A percentile compares a stretch with the other conserved stretches of the same genome.
These are phyloP conservation scores for Andrena flavipes DNA, from an alignment of 2,888 invertebrate species.

Conservation along the genomic window DNA sequence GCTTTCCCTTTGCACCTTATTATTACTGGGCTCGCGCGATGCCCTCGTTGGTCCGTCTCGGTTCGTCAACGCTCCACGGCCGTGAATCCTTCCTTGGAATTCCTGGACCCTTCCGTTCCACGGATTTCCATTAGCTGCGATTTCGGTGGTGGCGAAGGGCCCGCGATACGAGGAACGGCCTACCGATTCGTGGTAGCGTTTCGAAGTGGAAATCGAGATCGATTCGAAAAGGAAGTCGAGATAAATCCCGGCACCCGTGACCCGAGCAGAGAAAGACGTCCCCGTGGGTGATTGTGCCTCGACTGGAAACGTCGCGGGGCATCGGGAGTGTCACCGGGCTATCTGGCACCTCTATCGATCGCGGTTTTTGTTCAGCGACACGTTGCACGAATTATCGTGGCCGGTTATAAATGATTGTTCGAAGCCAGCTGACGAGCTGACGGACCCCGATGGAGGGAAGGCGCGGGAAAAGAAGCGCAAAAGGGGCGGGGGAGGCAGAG, in stretches of 20 bases:
- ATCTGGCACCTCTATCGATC: constrained; percentile 70
- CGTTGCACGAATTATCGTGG: constrained; percentile 73
- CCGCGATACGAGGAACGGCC: constrained; percentile 1
- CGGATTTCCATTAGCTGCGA: neutral
- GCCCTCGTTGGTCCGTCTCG: constrained; percentile 60
- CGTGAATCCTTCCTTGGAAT: no score
- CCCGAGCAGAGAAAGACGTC: constrained; percentile 9
- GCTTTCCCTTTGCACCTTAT: constrained; percentile 78
- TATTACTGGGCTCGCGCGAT: constrained; percentile 72
- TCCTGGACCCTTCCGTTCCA: neutral
- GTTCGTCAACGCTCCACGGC: neutral
- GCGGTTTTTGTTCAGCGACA: constrained; percentile 69
- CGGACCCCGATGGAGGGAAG: constrained; percentile 20
- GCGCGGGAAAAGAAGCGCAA: constrained; percentile 30
- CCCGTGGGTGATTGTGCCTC: constrained; percentile 56
- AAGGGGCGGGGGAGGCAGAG: neutral
- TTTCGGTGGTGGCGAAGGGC: neutral
- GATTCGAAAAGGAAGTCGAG: constrained; percentile 66
- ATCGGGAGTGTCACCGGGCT: constrained; percentile 54
- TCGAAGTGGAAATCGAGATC: constrained; percentile 60
- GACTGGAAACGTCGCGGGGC: constrained; percentile 53
- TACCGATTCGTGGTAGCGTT: constrained; percentile 2
- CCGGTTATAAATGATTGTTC: constrained; percentile 77
- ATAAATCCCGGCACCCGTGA: constrained; percentile 60
- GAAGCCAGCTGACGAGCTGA: constrained; percentile 49